Conservation (phyloP, 2,113 vertebrate genomes). For the Arenaria interpres region DNA sequence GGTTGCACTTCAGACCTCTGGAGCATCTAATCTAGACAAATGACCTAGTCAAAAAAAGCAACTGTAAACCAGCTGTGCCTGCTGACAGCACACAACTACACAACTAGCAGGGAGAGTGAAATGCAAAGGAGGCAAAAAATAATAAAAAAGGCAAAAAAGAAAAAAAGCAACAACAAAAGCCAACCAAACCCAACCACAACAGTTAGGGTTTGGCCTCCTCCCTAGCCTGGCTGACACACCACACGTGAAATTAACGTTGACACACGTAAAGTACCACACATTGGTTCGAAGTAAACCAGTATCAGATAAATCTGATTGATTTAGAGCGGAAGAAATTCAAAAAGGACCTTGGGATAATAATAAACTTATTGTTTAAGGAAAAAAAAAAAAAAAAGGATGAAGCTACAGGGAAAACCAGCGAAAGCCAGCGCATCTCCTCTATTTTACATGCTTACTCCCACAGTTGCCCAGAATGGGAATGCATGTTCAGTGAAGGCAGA, state of each 20-base stretch:
- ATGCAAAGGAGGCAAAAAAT: neutral
- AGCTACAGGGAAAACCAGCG: neutral
- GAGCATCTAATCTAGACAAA: conserved; percentile 77
- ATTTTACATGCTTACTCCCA: neutral
- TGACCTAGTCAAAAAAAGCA: conserved; percentile 52
- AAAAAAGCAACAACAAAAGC: neutral
- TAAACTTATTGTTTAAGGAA: neutral
- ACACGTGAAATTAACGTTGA: conserved; percentile 51
- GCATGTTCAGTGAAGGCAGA: conserved; percentile 30
- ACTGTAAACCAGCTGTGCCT: conserved; percentile 41
- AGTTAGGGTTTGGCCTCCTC: neutral
- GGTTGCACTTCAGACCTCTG: neutral
- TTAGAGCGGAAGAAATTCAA: neutral
- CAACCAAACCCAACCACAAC: neutral
- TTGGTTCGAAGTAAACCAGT: neutral
- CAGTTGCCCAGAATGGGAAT: neutral
- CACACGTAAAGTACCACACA: neutral
- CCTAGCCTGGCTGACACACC: conserved; percentile 29
- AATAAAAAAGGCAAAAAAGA: no score
- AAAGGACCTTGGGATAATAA: neutral
- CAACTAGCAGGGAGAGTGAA: conserved; percentile 55
- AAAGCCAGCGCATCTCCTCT: neutral
- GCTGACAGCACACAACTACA: conserved; percentile 71
- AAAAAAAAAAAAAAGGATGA: neutral
- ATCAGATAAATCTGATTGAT: neutral